Evolutionary conservation across 2,888 invertebrate species (phyloP), one percentile per base, ranked within the genome.

Genomic region (Galeruca laticollis): DNA sequence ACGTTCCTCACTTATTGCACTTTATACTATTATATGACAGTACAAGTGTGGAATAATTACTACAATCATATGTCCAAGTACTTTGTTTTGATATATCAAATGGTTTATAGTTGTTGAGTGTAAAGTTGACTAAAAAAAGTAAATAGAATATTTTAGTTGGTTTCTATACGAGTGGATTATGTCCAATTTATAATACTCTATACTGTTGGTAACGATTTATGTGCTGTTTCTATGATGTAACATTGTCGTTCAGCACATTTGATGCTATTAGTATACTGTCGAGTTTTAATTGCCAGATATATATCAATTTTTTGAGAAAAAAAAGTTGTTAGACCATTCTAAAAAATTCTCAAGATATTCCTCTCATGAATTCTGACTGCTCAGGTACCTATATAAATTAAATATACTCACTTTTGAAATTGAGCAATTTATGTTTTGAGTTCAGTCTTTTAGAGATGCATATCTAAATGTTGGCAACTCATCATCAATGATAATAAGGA

Each of bases 371-470:
- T 43, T 63, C 49, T 20, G 26, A 61, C 31, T 31, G 31, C 43
- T 6, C 43, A 62, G 61, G 15, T 52, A 47, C 13, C 68, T 43
- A 60, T 59, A 69, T 69, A 64, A 69, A 69, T 66, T 60, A 61
- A 40, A 65, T 57, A 70, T 66, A 66, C 65, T 66, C 47, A 66
- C 65, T 62, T 70, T 66, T 62, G 40, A 65, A 70, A 70, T 70
- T 66, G 63, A 70, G 70, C 66, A 70, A 70, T 70, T 62, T 70
- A 70, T 70, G 61, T 62, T 70, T 70, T 60, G 49, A 62, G 61
- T 70, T 37, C 70, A 43, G 49, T 59, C 61, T 66, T 66, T 47
- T 59, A 66, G 62, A 70, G 65, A 70, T 65, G 62, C 61, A 66
- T 70, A 65, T 70, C 70, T 66, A 37, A 65, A 70, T 62, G 61